Conservation (phyloP, 2,113 vertebrate genomes). For the Cranoglanis bouderius region DNA sequence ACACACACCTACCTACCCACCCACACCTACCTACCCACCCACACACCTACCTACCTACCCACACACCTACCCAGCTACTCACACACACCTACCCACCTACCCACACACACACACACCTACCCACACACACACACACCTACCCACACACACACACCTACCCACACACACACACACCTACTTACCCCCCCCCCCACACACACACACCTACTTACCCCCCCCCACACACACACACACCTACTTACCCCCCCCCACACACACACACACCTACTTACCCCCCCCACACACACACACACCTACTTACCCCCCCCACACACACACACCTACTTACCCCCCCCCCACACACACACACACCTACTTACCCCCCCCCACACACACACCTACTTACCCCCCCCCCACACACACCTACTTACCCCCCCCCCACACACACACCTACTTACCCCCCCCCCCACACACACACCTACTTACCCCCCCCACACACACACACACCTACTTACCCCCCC, state of each 20-base stretch:
- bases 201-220: slow-evolving; percentile 33
- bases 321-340: slow-evolving; percentile 34
- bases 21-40: slow-evolving; percentile 22
- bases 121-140: slow-evolving; percentile 33
- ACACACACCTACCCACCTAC: no score
- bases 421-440: slow-evolving; percentile 37
- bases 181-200: slow-evolving; percentile 34
- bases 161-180: slow-evolving; percentile 33
- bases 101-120: slow-evolving; percentile 28
- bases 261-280: slow-evolving; percentile 34
- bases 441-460: slow-evolving; percentile 28
- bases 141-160: slow-evolving; percentile 29
- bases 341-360: slow-evolving; percentile 38
- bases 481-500: no score
- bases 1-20: slow-evolving; percentile 31
- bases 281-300: slow-evolving; percentile 31
- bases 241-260: slow-evolving; percentile 34
- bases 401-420: slow-evolving; percentile 32
- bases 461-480: slow-evolving; percentile 34
- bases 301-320: slow-evolving; percentile 30
- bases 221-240: slow-evolving; percentile 33
- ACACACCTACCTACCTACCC: no score
- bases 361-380: slow-evolving; percentile 28
- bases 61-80: slow-evolving; percentile 37
- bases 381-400: slow-evolving; percentile 32